Conservation (phyloP, 2,888 invertebrate genomes). For the Cryptus viduatorius region DNA sequence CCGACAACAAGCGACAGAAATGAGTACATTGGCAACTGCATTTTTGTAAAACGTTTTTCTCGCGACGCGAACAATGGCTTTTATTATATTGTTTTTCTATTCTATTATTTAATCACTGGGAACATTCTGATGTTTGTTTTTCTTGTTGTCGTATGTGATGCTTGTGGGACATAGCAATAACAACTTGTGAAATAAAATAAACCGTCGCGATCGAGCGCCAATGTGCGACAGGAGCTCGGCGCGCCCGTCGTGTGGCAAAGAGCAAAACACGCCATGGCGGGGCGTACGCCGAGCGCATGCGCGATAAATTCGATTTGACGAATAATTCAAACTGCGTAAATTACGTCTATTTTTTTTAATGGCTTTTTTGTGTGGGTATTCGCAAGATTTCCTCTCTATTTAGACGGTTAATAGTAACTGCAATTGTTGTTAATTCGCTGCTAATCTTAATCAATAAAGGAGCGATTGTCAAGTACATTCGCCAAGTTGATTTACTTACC, state of each 20-base stretch:
- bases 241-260: background rate
- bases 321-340: too few species aligned
- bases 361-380: too few species aligned
- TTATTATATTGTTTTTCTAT: background rate
- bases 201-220: background rate
- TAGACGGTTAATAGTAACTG: too few species aligned
- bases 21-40: conserved; percentile 36
- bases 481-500: conserved; percentile 9
- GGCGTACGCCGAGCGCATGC: conserved; percentile 1
- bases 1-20: conserved; percentile 40
- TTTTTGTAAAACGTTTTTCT: conserved; percentile 9
- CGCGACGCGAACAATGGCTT: too few species aligned
- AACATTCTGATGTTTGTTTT: background rate
- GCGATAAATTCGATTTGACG: background rate
- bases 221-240: background rate
- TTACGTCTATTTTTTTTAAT: too few species aligned
- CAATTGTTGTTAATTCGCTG: too few species aligned
- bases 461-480: too few species aligned
- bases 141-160: background rate
- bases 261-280: background rate
- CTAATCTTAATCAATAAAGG: too few species aligned
- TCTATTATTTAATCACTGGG: background rate
- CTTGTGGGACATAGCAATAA: background rate
- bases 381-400: too few species aligned
- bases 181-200: background rate